phyloP scores from a whole-genome alignment of 2,113 vertebrate genomes.

The Lethenteron camtschaticum region DNA sequence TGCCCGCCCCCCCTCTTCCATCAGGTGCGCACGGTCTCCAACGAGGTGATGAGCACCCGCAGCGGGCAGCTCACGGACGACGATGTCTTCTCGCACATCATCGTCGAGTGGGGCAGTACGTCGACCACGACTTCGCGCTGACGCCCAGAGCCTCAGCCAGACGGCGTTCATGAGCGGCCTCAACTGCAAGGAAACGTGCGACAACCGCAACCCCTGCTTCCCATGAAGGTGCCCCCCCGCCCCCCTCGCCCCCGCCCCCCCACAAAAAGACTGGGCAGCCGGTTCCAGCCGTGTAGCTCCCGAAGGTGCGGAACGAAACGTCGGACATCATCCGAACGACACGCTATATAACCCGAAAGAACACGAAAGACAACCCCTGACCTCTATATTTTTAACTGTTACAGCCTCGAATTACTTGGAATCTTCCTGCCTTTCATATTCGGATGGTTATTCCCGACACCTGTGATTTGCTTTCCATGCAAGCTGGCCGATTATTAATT shows the following conservation, averaged over 20 bases:
- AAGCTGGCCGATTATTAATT: no score
- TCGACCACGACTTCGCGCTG: conserved; percentile 57
- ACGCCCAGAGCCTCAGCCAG: conserved; percentile 46
- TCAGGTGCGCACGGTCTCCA: conserved; percentile 54
- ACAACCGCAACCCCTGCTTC: conserved; percentile 41
- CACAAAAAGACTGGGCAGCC: background rate
- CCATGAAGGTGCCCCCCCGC: conserved; percentile 40
- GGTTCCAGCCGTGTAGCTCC: background rate
- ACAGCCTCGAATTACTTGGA: no score
- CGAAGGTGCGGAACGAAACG: background rate
- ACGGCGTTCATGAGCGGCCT: conserved; percentile 12
- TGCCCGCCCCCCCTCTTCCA: conserved; percentile 9
- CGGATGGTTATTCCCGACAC: no score
- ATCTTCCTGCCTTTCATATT: no score
- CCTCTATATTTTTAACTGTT: no score
- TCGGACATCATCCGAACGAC: no score
- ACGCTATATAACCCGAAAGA: no score
- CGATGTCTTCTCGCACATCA: conserved; percentile 38
- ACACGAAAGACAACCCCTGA: no score
- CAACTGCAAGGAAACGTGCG: conserved; percentile 33
- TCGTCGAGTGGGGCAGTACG: conserved; percentile 74
- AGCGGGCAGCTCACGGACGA: conserved; percentile 29
- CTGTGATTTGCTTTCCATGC: no score
- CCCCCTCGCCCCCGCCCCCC: background rate
- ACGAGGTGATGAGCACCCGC: conserved; percentile 30